Evolutionary conservation across 2,797 vertebrate species (phyloP).

Genomic region (Gymnoscopelus microlampas): DNA sequence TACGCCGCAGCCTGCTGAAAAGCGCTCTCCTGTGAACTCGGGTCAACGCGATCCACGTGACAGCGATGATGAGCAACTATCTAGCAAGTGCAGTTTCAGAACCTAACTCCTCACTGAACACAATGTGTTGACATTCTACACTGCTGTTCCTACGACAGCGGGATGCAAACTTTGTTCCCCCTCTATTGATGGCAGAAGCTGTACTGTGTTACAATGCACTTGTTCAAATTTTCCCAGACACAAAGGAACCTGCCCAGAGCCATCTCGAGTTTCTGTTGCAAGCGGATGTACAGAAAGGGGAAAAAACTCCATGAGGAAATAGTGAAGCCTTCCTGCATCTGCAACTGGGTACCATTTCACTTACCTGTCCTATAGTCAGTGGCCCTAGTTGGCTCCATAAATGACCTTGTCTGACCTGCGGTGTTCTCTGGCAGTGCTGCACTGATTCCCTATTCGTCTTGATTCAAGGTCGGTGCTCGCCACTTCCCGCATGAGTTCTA

Average conservation of each 20-base stretch:
- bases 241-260: constrained; percentile 31
- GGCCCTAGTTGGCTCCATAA: background rate
- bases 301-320: constrained; percentile 16
- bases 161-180: constrained; percentile 24
- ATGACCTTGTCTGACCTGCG: constrained; percentile 44
- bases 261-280: constrained; percentile 35
- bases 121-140: constrained; percentile 14
- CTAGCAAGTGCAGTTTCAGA: constrained; percentile 13
- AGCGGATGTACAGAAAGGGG: constrained; percentile 13
- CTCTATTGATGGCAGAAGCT: constrained; percentile 4
- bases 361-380: background rate
- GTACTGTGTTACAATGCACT: constrained; percentile 13
- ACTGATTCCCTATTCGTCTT: constrained; percentile 29
- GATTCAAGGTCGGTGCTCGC: constrained; percentile 33
- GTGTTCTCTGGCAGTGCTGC: too few species aligned
- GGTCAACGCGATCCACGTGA: background rate
- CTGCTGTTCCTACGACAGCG: constrained; percentile 9
- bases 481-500: constrained; percentile 20
- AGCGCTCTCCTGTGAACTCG: background rate
- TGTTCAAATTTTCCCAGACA: constrained; percentile 25
- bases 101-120: background rate
- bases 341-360: constrained; percentile 24
- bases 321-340: constrained; percentile 5
- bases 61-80: background rate
- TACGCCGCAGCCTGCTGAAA: background rate